Base-by-base conservation (phyloP, 1,140 invertebrate species). In the Orchestia grillus region DNA sequence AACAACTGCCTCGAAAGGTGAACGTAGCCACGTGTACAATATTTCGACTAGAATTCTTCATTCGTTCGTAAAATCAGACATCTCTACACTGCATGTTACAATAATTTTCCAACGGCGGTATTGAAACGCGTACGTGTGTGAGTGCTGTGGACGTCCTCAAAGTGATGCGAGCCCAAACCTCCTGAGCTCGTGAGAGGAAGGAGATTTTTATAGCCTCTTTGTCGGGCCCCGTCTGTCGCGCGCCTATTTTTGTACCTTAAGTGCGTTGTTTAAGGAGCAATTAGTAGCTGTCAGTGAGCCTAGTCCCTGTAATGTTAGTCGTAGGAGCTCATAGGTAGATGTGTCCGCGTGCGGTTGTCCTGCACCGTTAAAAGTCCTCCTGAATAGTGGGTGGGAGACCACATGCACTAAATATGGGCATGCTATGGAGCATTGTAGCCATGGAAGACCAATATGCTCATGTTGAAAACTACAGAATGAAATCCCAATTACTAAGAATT, bases 221-320 rank as follows among this genome's bases (percentile, higher is more conserved):
- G 62, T 77, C 15, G 3, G 62, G 62, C 62, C 11, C 62, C 62
- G 62, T 36, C 62, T 77, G 62, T 36, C 28, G 62, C 62, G 28
- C 62, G 62, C 62, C 62, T 77, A 77, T 77, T 77, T 77, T 77
- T 77, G 62, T 77, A 77, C 62, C 62, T 77, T 77, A 77, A 77
- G 62, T 77, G 62, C 62, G 62, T 77, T 77, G 62, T 77, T 77
- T 77, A 77, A 77, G 62, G 28, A 77, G 62, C 62, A 77, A 77
- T 77, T 77, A 77, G 62, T 77, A 8, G 62, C 62, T 77, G 62
- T 77, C 62, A 77, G 62, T 36, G 1, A 77, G 62, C 62, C 1
- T 77, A 77, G 62, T 77, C 62, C 62, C 62, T 36, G 62, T 77
- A 77, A 36, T 36, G 36, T 77, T 77, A 77, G 62, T 19, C 62